Evolutionary conservation across 2,113 vertebrate genomes (phyloP), one percentile per base, ranked within the genome.

Genomic region (Hydrochoerus hydrochaeris): DNA sequence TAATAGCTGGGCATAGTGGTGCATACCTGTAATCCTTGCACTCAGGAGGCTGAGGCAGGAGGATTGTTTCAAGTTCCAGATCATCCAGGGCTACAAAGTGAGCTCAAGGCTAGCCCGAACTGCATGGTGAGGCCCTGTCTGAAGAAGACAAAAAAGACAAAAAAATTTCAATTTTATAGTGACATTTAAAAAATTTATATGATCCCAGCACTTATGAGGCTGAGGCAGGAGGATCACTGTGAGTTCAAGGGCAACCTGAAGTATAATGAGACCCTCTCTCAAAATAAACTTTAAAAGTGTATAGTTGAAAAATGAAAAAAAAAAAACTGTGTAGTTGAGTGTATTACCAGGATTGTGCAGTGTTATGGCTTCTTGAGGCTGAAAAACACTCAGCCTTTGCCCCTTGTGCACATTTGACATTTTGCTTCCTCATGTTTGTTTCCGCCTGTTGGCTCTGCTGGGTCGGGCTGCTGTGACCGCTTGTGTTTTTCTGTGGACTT

Each of bases 391-490:
- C 24, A 32, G 41, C 83, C 30, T n/a, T 52, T 30, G 1, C 12
- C 2, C 19, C 1, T 24, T 22, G 1, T 30, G 81, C 32, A 14
- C 46, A 4, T 35, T 41, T 3, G 19, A 2, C 9, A 2, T 28
- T 52, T 38, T 41, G 12, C 30, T 58, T 38, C 5, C 24, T 44
- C 35, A 2, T 52, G 73, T 71, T 35, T 30, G 32, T 57, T 67
- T 60, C 8, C 12, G 0, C 38, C 13, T 54, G 13, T 38, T 17
- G 65, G 58, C 77, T 57, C 0, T 57, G 49, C 9, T 3, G 35
- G 44, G 3, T 19, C 7, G 6, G 4, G 26, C 14, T 78, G 49
- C 49, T 41, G 2, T 67, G 88, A 80, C 14, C 30, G 1, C 28
- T 41, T 10, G 0, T 7, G 28, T 17, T 22, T 46, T 49, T 4